These are phyloP conservation scores for Ylistrum balloti DNA, from an alignment of 1,140 invertebrate genomes.

Conservation along the genomic window DNA sequence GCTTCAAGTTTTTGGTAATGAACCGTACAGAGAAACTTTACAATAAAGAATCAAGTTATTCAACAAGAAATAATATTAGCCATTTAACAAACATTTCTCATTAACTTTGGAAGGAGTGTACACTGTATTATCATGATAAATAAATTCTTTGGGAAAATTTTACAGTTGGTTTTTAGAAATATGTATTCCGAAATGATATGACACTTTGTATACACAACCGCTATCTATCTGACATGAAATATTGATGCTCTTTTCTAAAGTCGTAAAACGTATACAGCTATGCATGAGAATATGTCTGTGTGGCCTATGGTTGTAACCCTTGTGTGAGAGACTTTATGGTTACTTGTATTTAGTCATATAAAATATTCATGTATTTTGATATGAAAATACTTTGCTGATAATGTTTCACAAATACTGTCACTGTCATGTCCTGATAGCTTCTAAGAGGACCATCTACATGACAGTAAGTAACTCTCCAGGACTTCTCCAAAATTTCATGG, in stretches of 20 bases:
- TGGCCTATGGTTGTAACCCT: no score
- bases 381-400: neutral
- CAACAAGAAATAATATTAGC: no score
- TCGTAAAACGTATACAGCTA: neutral
- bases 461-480: neutral
- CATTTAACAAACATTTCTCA: no score
- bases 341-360: neutral
- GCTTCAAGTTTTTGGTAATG: no score
- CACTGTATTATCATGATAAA: no score
- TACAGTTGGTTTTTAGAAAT: no score
- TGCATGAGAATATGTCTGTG: neutral
- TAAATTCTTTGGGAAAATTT: no score
- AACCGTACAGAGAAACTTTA: no score
- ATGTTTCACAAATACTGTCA: slow-evolving; percentile 21
- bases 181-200: neutral
- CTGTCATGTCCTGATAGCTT: neutral
- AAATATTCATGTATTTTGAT: slow-evolving; percentile 15
- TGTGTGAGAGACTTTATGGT: no score
- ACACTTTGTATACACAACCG: neutral
- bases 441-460: neutral
- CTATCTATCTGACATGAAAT: neutral
- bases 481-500: neutral
- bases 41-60: no score
- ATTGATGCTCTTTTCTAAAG: neutral
- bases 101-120: no score